Evolutionary conservation across 2,113 vertebrate species (phyloP).

Genomic region (Chaetura pelagica): DNA sequence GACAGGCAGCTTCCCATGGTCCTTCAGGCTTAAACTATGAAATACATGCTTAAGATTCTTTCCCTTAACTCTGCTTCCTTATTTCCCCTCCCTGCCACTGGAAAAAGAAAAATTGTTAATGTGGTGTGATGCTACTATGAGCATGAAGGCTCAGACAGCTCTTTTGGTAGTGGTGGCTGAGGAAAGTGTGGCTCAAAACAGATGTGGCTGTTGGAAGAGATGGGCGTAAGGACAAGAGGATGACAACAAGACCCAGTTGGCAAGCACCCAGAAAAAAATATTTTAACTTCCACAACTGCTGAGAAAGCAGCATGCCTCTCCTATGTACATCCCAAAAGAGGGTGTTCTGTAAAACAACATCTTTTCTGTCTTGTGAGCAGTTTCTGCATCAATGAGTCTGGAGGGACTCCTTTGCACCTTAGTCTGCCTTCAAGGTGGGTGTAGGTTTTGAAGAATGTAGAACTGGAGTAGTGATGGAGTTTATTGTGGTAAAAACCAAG

Average conservation of each 20-base stretch:
- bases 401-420: background rate
- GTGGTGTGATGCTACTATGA: background rate
- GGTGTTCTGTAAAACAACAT: background rate
- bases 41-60: background rate
- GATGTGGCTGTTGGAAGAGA: background rate
- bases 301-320: background rate
- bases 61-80: background rate
- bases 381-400: background rate
- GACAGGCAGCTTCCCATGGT: background rate
- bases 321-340: background rate
- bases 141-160: background rate
- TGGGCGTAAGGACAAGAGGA: background rate
- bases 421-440: background rate
- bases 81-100: background rate
- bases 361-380: background rate
- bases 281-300: background rate
- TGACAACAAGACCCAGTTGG: background rate
- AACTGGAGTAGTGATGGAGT: background rate
- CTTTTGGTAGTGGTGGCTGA: background rate
- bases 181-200: background rate
- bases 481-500: background rate
- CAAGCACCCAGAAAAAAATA: background rate
- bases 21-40: background rate
- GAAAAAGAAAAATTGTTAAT: background rate
- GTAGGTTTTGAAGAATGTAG: background rate